These are phyloP conservation scores for Drosophila infuscata DNA, from an alignment of 2,888 invertebrate genomes.

Conservation along the genomic window DNA sequence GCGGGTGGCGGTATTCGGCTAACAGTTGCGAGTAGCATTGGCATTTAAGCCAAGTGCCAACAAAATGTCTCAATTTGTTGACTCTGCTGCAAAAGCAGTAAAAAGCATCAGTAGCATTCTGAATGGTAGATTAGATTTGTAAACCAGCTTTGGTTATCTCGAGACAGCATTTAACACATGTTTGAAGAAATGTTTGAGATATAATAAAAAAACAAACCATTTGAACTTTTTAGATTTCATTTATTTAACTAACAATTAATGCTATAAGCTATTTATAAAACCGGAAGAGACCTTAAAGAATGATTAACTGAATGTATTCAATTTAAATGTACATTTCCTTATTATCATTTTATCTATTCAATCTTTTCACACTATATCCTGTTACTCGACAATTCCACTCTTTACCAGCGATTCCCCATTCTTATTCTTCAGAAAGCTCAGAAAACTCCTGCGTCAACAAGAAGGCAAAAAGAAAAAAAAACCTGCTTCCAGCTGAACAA, in stretches of 20 bases:
- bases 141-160: not conserved
- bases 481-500: constrained; percentile 5
- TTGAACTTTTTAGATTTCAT: not conserved
- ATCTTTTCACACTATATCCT: not conserved
- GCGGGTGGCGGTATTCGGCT: not conserved
- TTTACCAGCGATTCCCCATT: not conserved
- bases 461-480: not conserved
- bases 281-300: not conserved
- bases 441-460: not conserved
- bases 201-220: too few relatives aligned
- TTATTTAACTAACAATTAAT: too few relatives aligned
- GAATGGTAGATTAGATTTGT: not conserved
- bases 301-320: not conserved
- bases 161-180: not conserved
- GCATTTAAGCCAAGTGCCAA: constrained; percentile 43
- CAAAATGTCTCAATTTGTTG: constrained; percentile 63
- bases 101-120: constrained; percentile 18
- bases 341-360: not conserved
- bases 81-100: constrained; percentile 1
- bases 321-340: not conserved
- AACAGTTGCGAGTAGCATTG: constrained; percentile 28
- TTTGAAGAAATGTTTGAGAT: not conserved
- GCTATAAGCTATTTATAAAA: too few relatives aligned
- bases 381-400: not conserved
- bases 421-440: not conserved